Evolutionary conservation across 1,140 invertebrate genomes (phyloP).

Genomic region (Halesus radiatus): DNA sequence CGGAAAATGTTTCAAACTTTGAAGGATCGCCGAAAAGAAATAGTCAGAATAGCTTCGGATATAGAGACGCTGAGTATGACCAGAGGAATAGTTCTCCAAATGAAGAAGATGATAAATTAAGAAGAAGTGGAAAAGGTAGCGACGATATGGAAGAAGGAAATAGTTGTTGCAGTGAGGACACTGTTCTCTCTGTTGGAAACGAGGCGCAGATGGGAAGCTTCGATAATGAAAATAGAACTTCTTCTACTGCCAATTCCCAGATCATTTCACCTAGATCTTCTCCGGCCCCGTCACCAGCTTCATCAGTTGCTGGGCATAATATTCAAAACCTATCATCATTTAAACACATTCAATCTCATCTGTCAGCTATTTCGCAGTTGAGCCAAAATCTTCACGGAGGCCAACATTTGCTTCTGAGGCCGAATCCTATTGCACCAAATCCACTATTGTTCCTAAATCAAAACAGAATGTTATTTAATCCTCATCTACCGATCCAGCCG

Average conservation of each 20-base stretch:
- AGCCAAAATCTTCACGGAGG: conserved; percentile 67
- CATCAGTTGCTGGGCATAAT: conserved; percentile 37
- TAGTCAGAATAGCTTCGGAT: conserved; percentile 14
- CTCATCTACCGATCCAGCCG: conserved; percentile 47
- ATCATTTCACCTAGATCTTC: conserved; percentile 51
- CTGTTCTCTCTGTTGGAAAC: conserved; percentile 77
- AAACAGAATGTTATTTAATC: conserved; percentile 64
- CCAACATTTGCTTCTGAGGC: conserved; percentile 65
- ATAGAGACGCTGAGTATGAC: conserved; percentile 40
- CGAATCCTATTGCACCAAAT: conserved; percentile 68
- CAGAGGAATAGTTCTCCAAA: conserved; percentile 44
- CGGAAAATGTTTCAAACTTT: background rate
- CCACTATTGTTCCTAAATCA: conserved; percentile 69
- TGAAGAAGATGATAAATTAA: conserved; percentile 62
- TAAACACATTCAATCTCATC: conserved; percentile 73
- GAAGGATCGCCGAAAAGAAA: conserved; percentile 28
- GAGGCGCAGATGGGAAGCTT: conserved; percentile 66
- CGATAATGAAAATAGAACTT: conserved; percentile 55
- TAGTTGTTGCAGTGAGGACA: conserved; percentile 77
- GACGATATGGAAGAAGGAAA: conserved; percentile 68
- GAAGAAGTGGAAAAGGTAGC: conserved; percentile 59
- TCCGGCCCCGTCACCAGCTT: conserved; percentile 54
- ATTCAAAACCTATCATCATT: conserved; percentile 66
- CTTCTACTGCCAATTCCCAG: conserved; percentile 55
- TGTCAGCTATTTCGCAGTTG: conserved; percentile 73